These are phyloP conservation scores for Spatulosminthurus flaviceps DNA, from an alignment of 2,888 invertebrate genomes.

Conservation along the genomic window DNA sequence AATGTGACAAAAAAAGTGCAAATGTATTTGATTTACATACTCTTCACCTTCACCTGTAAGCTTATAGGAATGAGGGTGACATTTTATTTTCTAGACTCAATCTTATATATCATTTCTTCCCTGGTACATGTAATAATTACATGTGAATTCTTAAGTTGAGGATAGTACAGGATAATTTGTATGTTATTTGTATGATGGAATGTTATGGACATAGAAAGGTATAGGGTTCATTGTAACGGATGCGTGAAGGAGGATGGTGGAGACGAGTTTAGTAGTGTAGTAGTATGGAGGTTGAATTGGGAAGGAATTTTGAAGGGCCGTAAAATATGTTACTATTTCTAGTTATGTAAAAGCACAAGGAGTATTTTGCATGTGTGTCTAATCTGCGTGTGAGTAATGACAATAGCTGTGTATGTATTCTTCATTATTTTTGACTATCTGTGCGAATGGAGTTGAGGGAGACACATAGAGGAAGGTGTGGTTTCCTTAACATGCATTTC, in stretches of 20 bases:
- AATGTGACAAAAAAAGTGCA: background rate
- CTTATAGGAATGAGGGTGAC: too few species aligned
- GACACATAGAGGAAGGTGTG: conserved; percentile 29
- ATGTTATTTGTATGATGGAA: too few species aligned
- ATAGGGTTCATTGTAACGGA: too few species aligned
- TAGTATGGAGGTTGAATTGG: too few species aligned
- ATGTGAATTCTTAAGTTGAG: too few species aligned
- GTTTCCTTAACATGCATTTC: conserved; percentile 36
- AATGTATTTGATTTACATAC: background rate
- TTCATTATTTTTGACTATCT: background rate
- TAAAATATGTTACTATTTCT: background rate
- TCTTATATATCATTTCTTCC: too few species aligned
- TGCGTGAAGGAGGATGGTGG: background rate
- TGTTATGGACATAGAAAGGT: too few species aligned
- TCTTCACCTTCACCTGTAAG: background rate
- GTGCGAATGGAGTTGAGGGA: background rate
- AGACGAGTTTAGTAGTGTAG: background rate
- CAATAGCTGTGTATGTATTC: too few species aligned
- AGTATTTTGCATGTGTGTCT: conserved; percentile 11
- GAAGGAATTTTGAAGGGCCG: background rate
- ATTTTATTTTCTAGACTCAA: too few species aligned
- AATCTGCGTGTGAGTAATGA: conserved; percentile 33
- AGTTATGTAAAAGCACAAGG: too few species aligned
- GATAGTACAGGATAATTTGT: too few species aligned
- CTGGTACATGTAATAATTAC: too few species aligned